A percentile compares a stretch with the other conserved stretches of the same genome.
These are phyloP conservation scores for Zootermopsis nevadensis DNA, from an alignment of 2,888 invertebrate genomes.

Conservation along the genomic window DNA sequence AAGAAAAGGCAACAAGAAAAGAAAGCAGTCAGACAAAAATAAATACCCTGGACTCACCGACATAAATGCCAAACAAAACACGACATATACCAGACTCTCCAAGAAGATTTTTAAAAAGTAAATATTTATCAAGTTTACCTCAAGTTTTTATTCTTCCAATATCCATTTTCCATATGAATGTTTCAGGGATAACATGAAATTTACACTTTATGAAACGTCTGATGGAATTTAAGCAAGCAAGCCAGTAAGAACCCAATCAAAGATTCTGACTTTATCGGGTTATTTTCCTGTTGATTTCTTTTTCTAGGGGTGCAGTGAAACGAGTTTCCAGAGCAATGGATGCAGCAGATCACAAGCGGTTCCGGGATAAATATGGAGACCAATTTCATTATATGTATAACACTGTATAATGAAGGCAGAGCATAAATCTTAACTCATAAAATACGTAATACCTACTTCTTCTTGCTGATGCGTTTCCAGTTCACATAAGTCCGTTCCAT, in stretches of 20 bases:
- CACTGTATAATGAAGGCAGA: conserved; percentile 45
- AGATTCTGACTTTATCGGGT: not conserved
- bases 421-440: not conserved
- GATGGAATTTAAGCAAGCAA: too few species aligned
- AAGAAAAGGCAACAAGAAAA: conserved; percentile 56
- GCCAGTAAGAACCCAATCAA: too few species aligned
- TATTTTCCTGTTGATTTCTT: conserved; percentile 26
- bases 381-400: conserved; percentile 64
- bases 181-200: too few species aligned
- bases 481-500: too few species aligned
- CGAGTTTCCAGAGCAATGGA: conserved; percentile 64
- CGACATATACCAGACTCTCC: conserved; percentile 62
- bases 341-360: conserved; percentile 61
- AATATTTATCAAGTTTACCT: conserved; percentile 49
- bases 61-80: conserved; percentile 61
- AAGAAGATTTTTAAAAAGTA: conserved; percentile 66
- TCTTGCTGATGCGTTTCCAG: too few species aligned
- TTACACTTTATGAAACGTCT: too few species aligned
- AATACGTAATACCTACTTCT: too few species aligned
- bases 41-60: conserved; percentile 63
- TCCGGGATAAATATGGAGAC: conserved; percentile 66
- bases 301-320: conserved; percentile 62
- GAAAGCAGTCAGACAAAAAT: conserved; percentile 54
- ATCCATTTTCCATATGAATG: too few species aligned
- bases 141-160: too few species aligned